phyloP scores from a whole-genome alignment of 2,797 vertebrate genomes.

The Syngnathus rostellatus region DNA sequence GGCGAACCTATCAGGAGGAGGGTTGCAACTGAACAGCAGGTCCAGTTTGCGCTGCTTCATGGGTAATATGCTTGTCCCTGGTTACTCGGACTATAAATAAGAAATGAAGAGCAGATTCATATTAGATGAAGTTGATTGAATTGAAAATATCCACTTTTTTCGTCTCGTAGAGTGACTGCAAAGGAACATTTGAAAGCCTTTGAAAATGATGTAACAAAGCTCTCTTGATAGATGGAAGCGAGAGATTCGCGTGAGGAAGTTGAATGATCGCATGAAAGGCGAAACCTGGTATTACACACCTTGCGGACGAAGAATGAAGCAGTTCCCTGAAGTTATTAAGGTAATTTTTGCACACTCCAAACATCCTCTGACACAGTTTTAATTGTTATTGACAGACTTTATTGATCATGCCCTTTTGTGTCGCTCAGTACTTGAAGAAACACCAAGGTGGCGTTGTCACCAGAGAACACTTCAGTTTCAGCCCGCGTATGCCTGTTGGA shows the following conservation, averaged over 20 bases:
- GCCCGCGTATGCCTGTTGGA: conserved; percentile 93
- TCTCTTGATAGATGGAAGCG: conserved; percentile 77
- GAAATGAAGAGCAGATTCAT: not conserved
- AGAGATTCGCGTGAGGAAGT: conserved; percentile 86
- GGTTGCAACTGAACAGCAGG: conserved; percentile 88
- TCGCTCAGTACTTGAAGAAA: conserved; percentile 81
- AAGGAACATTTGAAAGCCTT: not conserved
- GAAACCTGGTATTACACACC: conserved; percentile 98
- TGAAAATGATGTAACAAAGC: conserved; percentile 1
- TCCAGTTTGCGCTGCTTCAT: conserved; percentile 83
- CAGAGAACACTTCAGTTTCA: conserved; percentile 97
- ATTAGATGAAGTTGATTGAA: not conserved
- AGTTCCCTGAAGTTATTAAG: conserved; percentile 97
- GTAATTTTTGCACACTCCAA: conserved; percentile 45
- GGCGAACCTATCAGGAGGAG: conserved; percentile 78
- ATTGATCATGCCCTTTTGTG: not conserved
- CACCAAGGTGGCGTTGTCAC: conserved; percentile 77
- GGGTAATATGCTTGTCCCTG: conserved; percentile 68
- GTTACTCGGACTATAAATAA: not conserved
- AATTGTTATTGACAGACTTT: not conserved
- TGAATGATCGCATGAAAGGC: conserved; percentile 86
- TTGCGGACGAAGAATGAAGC: conserved; percentile 94
- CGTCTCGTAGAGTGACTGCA: not conserved
- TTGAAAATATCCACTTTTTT: not conserved
- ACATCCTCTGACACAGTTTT: not conserved